phyloP scores from a whole-genome alignment of 1,140 invertebrate species.

The Melanaphis sacchari region DNA sequence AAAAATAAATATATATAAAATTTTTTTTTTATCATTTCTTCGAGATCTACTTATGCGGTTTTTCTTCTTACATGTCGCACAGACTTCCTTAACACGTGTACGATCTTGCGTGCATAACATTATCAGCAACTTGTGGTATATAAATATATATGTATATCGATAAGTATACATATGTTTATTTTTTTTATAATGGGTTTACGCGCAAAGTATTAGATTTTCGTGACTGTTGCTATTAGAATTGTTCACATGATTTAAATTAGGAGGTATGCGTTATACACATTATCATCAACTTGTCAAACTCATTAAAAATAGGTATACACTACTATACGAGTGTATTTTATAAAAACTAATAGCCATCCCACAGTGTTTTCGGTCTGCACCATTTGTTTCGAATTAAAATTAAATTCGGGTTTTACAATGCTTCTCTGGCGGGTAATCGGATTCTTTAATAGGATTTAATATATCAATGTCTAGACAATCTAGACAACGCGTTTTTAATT shows the following conservation, averaged over 20 bases:
- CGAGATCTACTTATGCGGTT: constrained; percentile 38
- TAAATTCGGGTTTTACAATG: background rate
- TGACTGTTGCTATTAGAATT: background rate
- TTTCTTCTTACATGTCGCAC: constrained; percentile 16
- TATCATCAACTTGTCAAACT: background rate
- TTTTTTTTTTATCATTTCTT: constrained; percentile 2
- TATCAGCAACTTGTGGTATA: background rate
- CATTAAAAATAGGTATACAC: background rate
- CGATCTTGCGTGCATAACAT: background rate
- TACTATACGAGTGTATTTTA: background rate
- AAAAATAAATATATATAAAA: constrained; percentile 10
- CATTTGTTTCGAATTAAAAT: background rate
- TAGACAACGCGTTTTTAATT: background rate
- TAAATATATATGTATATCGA: background rate
- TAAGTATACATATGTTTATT: background rate
- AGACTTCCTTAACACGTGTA: background rate
- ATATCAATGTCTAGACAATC: background rate
- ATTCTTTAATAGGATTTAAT: background rate
- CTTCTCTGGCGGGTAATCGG: background rate
- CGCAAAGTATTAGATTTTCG: constrained; percentile 25
- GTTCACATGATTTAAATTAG: background rate
- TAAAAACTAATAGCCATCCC: background rate
- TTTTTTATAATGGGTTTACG: background rate
- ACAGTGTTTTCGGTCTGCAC: background rate
- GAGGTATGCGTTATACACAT: background rate